Evolutionary conservation across 2,797 vertebrate species (phyloP).

Genomic region (Acropternis orthonyx): DNA sequence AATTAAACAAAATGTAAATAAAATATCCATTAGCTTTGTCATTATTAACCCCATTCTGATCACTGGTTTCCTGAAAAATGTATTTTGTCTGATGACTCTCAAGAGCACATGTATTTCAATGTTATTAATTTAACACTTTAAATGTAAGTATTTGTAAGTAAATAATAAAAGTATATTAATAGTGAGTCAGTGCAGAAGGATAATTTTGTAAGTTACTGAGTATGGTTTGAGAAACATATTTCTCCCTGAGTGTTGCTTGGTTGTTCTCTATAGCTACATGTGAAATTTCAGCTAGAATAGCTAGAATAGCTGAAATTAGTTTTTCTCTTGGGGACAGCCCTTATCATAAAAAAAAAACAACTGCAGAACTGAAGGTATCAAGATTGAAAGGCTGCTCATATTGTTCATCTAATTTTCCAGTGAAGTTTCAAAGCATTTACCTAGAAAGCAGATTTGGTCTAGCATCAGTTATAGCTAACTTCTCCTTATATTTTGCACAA

Average conservation of each 20-base stretch:
- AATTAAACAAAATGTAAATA: neutral
- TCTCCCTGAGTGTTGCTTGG: neutral
- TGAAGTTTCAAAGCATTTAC: neutral
- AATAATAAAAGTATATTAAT: neutral
- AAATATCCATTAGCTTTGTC: neutral
- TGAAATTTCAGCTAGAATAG: neutral
- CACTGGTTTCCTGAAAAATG: neutral
- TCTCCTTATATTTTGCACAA: neutral
- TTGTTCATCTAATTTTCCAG: neutral
- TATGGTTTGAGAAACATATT: neutral
- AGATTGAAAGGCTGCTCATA: neutral
- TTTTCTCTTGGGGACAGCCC: neutral
- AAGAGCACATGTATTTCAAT: neutral
- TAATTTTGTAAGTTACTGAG: neutral
- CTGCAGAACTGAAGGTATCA: neutral
- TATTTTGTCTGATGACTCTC: neutral
- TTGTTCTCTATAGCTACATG: fast-evolving
- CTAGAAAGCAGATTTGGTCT: neutral
- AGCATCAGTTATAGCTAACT: neutral
- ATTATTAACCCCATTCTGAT: neutral
- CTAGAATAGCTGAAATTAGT: neutral
- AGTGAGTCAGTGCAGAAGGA: neutral
- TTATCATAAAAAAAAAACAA: neutral
- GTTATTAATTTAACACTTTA: neutral
- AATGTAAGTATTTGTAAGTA: neutral